phyloP scores from a whole-genome alignment of 1,140 invertebrate genomes.

The Antheraea mylitta region DNA sequence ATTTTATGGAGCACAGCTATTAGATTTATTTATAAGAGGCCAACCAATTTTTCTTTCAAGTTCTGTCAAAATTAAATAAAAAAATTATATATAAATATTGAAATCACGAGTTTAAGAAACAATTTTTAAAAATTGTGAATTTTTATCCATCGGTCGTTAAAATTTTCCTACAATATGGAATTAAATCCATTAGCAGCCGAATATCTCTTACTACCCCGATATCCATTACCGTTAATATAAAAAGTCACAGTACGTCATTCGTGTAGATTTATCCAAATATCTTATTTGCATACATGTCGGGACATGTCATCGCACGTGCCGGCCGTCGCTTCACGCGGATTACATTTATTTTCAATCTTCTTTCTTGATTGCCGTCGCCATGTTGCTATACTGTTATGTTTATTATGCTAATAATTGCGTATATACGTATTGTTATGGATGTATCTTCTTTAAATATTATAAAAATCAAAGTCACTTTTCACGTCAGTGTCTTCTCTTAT shows the following conservation, averaged over 20 bases:
- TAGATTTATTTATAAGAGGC: too few relatives aligned
- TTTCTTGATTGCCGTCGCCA: slow-evolving; percentile 23
- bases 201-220: not conserved
- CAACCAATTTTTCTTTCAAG: too few relatives aligned
- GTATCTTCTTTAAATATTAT: not conserved
- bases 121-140: too few relatives aligned
- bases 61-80: too few relatives aligned
- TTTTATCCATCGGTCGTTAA: too few relatives aligned
- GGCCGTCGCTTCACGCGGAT: slow-evolving; percentile 41
- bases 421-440: not conserved
- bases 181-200: too few relatives aligned
- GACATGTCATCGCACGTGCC: slow-evolving; percentile 36
- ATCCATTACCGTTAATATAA: slow-evolving; percentile 4
- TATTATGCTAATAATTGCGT: not conserved
- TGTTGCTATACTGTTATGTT: not conserved
- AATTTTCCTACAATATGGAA: too few relatives aligned
- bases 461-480: too few relatives aligned
- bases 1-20: too few relatives aligned
- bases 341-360: slow-evolving; percentile 65
- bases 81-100: too few relatives aligned
- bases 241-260: slow-evolving; percentile 1
- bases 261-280: not conserved
- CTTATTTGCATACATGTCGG: slow-evolving; percentile 43
- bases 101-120: too few relatives aligned
- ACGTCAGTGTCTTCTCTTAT: too few relatives aligned